Evolutionary conservation across 1,140 invertebrate genomes (phyloP).

Genomic region (Meloidogyne hapla): DNA sequence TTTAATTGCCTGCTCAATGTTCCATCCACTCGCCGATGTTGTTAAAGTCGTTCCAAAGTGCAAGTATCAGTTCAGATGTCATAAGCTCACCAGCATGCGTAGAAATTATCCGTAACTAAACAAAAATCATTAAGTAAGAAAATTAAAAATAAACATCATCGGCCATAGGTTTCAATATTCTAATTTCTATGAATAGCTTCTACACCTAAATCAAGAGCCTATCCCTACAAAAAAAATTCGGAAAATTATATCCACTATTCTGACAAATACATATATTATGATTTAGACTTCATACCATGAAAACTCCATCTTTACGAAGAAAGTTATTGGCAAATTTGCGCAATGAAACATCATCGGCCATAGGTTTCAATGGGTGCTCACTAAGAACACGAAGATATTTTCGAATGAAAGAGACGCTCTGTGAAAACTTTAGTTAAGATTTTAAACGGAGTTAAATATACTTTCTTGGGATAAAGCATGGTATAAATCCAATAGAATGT

Average conservation of each 20-base stretch:
- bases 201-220: too few species aligned
- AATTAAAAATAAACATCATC: too few species aligned
- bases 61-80: conserved; percentile 61
- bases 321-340: conserved; percentile 63
- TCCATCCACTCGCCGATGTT: conserved; percentile 59
- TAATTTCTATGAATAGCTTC: too few species aligned
- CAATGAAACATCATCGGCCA: conserved; percentile 60
- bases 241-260: too few species aligned
- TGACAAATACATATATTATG: too few species aligned
- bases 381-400: conserved; percentile 63
- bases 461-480: conserved; percentile 63
- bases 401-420: conserved; percentile 61
- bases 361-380: conserved; percentile 61
- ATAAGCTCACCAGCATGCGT: conserved; percentile 63
- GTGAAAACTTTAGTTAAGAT: background rate
- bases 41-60: conserved; percentile 64
- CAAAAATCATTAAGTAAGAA: background rate
- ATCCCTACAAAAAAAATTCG: too few species aligned
- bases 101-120: conserved; percentile 50
- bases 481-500: conserved; percentile 61
- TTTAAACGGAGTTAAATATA: conserved; percentile 15
- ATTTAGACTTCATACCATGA: conserved; percentile 53
- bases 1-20: conserved; percentile 43
- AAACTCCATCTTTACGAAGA: conserved; percentile 62
- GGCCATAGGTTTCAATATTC: too few species aligned